Evolutionary conservation across 2,888 invertebrate genomes (phyloP).

Genomic region (Antheraea yamamai): DNA sequence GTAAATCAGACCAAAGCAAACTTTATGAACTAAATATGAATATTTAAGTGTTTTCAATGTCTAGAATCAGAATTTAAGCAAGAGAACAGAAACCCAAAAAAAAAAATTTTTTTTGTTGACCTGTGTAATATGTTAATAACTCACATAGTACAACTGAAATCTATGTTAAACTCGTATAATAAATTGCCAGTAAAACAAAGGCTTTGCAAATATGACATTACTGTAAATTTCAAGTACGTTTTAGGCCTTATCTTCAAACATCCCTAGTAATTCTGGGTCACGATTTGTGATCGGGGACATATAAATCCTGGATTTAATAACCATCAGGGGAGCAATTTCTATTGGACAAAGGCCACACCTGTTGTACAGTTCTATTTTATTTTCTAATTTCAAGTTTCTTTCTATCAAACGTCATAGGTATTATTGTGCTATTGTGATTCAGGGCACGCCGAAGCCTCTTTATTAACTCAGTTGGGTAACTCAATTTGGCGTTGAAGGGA

Average conservation of each 20-base stretch:
- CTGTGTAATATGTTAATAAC: background rate
- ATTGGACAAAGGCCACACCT: slow-evolving; percentile 34
- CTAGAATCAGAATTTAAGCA: too few species aligned
- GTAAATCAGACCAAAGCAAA: too few species aligned
- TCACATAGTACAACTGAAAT: background rate
- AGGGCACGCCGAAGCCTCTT: slow-evolving; percentile 64
- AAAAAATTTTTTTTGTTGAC: too few species aligned
- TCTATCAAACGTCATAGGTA: slow-evolving; percentile 45
- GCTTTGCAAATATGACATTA: background rate
- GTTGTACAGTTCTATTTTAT: slow-evolving; percentile 25
- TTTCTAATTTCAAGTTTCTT: slow-evolving; percentile 54
- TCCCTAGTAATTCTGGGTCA: slow-evolving; percentile 41
- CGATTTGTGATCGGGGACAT: slow-evolving; percentile 41
- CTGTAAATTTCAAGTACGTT: background rate
- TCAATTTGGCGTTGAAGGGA: slow-evolving; percentile 73
- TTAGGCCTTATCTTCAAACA: slow-evolving; percentile 17
- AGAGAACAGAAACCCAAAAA: too few species aligned
- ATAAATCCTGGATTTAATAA: slow-evolving; percentile 56
- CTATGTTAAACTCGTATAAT: background rate
- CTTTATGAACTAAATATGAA: too few species aligned
- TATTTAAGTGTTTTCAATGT: too few species aligned
- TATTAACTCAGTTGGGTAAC: slow-evolving; percentile 75
- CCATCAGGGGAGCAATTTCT: slow-evolving; percentile 50
- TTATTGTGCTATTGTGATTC: slow-evolving; percentile 55
- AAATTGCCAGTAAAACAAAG: background rate